Base-by-base conservation (phyloP, 2,888 invertebrate genomes). In the Lochmaea crataegi region DNA sequence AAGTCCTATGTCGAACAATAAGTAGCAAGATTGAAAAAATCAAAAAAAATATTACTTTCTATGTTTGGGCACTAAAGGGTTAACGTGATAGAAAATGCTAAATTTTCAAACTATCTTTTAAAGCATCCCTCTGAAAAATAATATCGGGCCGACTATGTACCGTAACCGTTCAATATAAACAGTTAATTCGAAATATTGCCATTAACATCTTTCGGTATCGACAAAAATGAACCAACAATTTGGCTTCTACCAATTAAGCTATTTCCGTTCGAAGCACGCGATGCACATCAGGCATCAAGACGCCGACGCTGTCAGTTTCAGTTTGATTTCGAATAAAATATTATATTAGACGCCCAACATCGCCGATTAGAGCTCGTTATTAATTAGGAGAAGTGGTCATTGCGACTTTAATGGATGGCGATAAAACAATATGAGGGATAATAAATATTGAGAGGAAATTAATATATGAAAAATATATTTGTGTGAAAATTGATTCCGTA, bases 281-380 rank as follows among this genome's bases (percentile, higher is more conserved):
- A 64, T 64, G 18, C 48, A 64, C 66, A 67, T 64, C 66, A 63
- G 72, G 72, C 76, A 72, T 72, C 76, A 60, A 41, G 74, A 71
- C 63, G 72, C 67, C 66, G 61, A 48, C 61, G 67, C 51, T 61
- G 69, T 65, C 65, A 63, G 72, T 66, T 65, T 72, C 72, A 38
- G 58, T 75, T 75, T 72, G 73, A 75, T 75, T 73, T 71, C 73
- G 51, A 68, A 58, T 73, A 75, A 75, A 73, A 61, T 71, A 61
- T 45, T 75, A 70, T 72, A 75, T 72, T 38, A 63, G 72, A 64
- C 72, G 63, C 45, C 42, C 51, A 66, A 63, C 65, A 65, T 64
- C 45, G 26, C n/a, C 71, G 57, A 68, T 68, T 68, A 68, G 32
- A 58, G 32, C 42, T 68, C n/a, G 48, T 65, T 65, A 60, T 60